Evolutionary conservation across 2,797 vertebrate species (phyloP).

Genomic region (Cichlasoma orientale): DNA sequence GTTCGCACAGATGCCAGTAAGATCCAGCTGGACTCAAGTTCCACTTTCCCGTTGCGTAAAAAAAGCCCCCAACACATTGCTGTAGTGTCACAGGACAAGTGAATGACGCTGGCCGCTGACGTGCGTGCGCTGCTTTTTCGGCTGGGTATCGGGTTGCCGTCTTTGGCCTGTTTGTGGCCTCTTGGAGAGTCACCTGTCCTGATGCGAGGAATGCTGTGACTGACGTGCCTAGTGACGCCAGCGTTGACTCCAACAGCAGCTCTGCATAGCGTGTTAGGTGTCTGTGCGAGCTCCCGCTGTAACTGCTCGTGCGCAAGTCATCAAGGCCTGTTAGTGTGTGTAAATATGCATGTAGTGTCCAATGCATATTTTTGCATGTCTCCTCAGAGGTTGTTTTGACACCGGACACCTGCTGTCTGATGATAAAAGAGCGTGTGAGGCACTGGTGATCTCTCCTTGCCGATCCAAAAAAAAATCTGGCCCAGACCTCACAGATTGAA

Average conservation of each 20-base stretch:
- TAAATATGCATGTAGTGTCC: slow-evolving; percentile 60
- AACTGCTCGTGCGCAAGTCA: slow-evolving; percentile 36
- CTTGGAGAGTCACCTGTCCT: slow-evolving; percentile 77
- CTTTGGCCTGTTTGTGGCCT: slow-evolving; percentile 76
- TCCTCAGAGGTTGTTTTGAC: slow-evolving; percentile 81
- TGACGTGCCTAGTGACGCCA: slow-evolving; percentile 77
- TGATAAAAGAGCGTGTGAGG: slow-evolving; percentile 54
- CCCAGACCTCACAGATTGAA: slow-evolving; percentile 50
- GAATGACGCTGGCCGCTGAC: slow-evolving; percentile 80
- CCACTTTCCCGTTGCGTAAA: slow-evolving; percentile 81
- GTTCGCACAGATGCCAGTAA: slow-evolving; percentile 73
- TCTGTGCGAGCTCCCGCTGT: slow-evolving; percentile 49
- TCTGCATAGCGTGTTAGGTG: slow-evolving; percentile 71
- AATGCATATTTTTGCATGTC: slow-evolving; percentile 57
- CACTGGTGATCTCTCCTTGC: slow-evolving; percentile 38
- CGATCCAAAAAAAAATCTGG: slow-evolving; percentile 44
- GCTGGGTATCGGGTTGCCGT: slow-evolving; percentile 75
- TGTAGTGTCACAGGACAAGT: slow-evolving; percentile 83
- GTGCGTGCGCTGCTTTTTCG: slow-evolving; percentile 72
- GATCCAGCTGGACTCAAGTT: slow-evolving; percentile 80
- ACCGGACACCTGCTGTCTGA: slow-evolving; percentile 76
- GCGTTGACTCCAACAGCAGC: slow-evolving; percentile 70
- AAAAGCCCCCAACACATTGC: slow-evolving; percentile 83
- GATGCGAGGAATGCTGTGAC: slow-evolving; percentile 76
- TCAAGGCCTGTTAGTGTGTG: slow-evolving; percentile 45